Evolutionary conservation across 2,797 vertebrate species (phyloP).

Genomic region (Phalanger gymnotis): DNA sequence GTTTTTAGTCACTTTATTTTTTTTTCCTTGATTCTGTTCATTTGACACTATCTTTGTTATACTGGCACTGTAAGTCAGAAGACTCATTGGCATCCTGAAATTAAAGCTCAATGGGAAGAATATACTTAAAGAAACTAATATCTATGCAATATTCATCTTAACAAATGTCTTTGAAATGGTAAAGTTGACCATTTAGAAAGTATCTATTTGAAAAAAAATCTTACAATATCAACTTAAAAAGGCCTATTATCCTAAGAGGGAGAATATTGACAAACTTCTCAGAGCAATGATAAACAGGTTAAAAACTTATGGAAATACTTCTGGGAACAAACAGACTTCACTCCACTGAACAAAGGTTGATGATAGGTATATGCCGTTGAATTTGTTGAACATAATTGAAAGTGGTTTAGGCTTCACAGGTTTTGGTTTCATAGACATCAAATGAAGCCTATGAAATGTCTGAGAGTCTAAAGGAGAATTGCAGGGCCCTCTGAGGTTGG

Average conservation of each 20-base stretch:
- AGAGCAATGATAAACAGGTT: not conserved
- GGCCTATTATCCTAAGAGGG: not conserved
- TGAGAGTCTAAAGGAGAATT: not conserved
- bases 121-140: no score
- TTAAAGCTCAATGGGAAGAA: no score
- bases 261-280: not conserved
- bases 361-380: not conserved
- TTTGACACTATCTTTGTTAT: not conserved
- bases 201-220: not conserved
- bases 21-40: not conserved
- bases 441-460: not conserved
- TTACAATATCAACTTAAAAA: not conserved
- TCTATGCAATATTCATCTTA: not conserved
- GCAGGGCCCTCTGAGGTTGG: not conserved
- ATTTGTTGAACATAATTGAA: not conserved
- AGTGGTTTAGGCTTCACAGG: not conserved
- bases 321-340: not conserved
- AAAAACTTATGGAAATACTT: not conserved
- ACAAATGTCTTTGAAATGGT: not conserved
- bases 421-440: not conserved
- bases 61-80: not conserved
- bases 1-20: no score
- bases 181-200: not conserved
- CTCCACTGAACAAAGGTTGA: not conserved
- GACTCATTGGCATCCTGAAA: no score